A percentile compares a stretch with the other conserved stretches of the same genome.
phyloP scores from a whole-genome alignment of 2,797 vertebrate species.

The Prionace glauca region DNA sequence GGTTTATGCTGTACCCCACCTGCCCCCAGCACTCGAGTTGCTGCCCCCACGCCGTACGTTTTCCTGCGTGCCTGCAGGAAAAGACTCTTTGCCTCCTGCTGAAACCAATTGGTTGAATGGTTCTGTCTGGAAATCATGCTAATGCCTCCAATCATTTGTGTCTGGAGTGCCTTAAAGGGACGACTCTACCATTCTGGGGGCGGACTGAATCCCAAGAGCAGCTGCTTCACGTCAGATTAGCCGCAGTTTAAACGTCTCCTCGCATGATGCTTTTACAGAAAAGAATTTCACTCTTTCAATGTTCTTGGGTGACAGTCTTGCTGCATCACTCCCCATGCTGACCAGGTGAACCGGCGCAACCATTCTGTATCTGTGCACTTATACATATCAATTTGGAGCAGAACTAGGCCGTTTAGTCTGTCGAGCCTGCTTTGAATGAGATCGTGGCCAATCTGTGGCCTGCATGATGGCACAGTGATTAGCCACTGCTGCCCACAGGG shows the following conservation, averaged over 20 bases:
- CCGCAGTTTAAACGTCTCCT: not conserved
- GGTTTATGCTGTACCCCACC: not conserved
- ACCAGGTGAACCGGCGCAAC: not conserved
- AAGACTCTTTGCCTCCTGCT: not conserved
- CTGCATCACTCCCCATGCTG: not conserved
- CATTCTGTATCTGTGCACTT: not conserved
- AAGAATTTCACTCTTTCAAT: not conserved
- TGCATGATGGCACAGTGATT: too few species aligned
- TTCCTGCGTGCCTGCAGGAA: not conserved
- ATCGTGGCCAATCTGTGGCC: too few species aligned
- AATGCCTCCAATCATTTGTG: not conserved
- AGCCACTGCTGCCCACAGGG: too few species aligned
- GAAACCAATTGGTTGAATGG: constrained; percentile 26
- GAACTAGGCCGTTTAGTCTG: too few species aligned
- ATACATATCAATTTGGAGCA: too few species aligned
- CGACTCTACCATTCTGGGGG: not conserved
- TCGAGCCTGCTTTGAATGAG: too few species aligned
- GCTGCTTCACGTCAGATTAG: not conserved
- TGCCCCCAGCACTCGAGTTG: not conserved
- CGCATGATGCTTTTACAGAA: not conserved
- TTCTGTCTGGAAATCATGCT: constrained; percentile 33
- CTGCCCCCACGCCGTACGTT: not conserved
- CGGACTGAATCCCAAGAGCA: not conserved
- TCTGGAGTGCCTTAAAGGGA: not conserved
- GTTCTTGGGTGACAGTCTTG: not conserved